phyloP scores from a whole-genome alignment of 2,797 vertebrate species.

The Schizopygopsis pylzovi region DNA sequence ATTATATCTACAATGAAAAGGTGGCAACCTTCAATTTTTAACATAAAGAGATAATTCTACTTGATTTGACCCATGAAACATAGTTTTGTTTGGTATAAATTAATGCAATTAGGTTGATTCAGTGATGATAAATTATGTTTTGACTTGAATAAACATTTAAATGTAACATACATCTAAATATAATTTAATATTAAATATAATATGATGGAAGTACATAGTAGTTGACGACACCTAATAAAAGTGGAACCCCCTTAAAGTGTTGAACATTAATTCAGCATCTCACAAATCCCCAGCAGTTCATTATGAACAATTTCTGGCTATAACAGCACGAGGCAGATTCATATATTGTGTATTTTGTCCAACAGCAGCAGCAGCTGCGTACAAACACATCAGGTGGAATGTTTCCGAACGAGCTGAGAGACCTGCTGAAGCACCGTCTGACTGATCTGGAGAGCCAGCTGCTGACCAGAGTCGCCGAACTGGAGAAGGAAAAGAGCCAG shows the following conservation, averaged over 20 bases:
- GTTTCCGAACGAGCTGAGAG: slow-evolving; percentile 87
- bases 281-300: background rate
- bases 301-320: background rate
- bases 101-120: background rate
- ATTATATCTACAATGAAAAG: background rate
- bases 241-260: background rate
- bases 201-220: background rate
- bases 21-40: background rate
- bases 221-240: background rate
- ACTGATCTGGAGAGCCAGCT: slow-evolving; percentile 92
- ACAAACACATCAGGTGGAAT: slow-evolving; percentile 75
- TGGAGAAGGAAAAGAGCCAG: slow-evolving; percentile 93
- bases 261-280: background rate
- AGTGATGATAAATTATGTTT: background rate
- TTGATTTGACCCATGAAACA: background rate
- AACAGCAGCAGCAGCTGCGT: slow-evolving; percentile 78
- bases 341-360: slow-evolving; percentile 21
- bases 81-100: background rate
- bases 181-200: background rate
- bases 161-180: background rate
- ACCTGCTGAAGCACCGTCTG: slow-evolving; percentile 89
- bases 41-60: background rate
- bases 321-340: slow-evolving; percentile 35
- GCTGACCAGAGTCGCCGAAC: slow-evolving; percentile 91
- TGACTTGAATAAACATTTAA: background rate